Conservation (phyloP, 2,888 invertebrate genomes). For the Drosophila mettleri region DNA sequence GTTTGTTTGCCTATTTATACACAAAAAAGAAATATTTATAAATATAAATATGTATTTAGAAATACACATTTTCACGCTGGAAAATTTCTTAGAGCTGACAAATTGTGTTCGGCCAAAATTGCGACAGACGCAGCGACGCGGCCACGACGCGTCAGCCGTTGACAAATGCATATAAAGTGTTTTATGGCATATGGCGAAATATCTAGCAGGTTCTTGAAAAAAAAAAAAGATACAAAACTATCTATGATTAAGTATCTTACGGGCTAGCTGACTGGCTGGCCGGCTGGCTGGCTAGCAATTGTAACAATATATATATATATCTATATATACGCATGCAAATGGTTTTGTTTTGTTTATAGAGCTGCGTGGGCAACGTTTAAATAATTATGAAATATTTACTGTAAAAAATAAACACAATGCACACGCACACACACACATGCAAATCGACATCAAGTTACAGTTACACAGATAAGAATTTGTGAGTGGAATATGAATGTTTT, state of each 20-base stretch:
- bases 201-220: constrained; percentile 31
- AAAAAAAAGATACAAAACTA: constrained; percentile 16
- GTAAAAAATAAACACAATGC: constrained; percentile 26
- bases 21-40: not conserved
- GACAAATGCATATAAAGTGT: constrained; percentile 63
- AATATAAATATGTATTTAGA: constrained; percentile 31
- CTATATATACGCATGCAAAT: constrained; percentile 27
- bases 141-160: constrained; percentile 56
- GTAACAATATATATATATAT: constrained; percentile 4
- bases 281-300: not conserved
- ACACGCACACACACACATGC: constrained; percentile 20
- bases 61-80: constrained; percentile 47
- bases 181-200: constrained; percentile 58
- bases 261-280: not conserved
- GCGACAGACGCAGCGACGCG: constrained; percentile 61
- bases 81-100: constrained; percentile 56
- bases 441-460: constrained; percentile 48
- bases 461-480: constrained; percentile 60
- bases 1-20: constrained; percentile 51
- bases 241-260: constrained; percentile 13
- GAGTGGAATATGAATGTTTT: constrained; percentile 12
- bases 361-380: constrained; percentile 38
- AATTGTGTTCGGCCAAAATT: constrained; percentile 71
- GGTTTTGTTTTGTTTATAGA: constrained; percentile 39
- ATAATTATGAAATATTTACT: constrained; percentile 73